Conservation (phyloP, 2,113 vertebrate species). For the Hiodon alosoides region DNA sequence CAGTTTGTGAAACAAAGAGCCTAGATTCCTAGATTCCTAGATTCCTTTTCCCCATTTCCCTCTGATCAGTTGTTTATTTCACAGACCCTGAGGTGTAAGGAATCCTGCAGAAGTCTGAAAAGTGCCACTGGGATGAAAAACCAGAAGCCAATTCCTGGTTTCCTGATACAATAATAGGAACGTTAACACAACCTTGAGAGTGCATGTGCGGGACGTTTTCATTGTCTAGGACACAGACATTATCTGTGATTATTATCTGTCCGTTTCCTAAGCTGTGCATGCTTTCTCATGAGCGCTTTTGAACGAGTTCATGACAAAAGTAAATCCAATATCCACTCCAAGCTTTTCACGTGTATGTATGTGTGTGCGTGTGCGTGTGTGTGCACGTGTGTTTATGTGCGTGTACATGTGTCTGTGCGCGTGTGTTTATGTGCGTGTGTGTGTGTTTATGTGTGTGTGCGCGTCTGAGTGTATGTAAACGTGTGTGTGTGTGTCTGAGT, state of each 20-base stretch:
- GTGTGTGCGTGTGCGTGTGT: neutral
- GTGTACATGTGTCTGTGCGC: neutral
- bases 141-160: neutral
- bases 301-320: constrained; percentile 2
- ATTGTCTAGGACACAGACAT: neutral
- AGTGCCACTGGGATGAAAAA: neutral
- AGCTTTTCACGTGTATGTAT: neutral
- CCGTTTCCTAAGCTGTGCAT: constrained; percentile 1
- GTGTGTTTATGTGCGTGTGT: neutral
- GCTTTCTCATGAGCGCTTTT: constrained; percentile 5
- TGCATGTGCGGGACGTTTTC: constrained; percentile 1
- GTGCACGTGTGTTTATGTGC: neutral
- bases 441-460: too few relatives aligned
- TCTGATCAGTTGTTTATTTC: constrained; percentile 7
- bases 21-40: neutral
- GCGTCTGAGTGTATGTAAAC: too few relatives aligned
- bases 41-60: neutral
- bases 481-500: too few relatives aligned
- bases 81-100: neutral
- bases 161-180: too few relatives aligned
- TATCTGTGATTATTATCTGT: neutral
- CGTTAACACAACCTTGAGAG: neutral
- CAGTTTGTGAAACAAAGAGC: too few relatives aligned
- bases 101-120: too few relatives aligned
- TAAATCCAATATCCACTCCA: constrained; percentile 6